Conservation (phyloP, 2,888 invertebrate species). For the Eristalis pertinax region DNA sequence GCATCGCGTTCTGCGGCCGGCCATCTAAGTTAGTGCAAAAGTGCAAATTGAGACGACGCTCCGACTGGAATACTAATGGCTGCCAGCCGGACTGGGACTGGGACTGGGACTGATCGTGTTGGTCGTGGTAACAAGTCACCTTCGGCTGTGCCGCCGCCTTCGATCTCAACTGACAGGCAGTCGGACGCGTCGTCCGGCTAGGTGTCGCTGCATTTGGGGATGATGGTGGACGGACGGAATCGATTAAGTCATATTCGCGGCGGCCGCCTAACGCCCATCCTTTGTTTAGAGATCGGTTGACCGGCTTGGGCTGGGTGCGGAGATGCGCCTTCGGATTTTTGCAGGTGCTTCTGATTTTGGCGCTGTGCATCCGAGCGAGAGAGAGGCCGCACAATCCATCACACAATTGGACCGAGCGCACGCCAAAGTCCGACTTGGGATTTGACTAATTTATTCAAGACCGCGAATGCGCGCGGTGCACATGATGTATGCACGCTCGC, state of each 20-base stretch:
- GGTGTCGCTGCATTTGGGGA: slow-evolving; percentile 3
- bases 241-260: slow-evolving; percentile 2
- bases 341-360: slow-evolving; percentile 49
- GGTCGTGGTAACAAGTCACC: slow-evolving; percentile 57
- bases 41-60: slow-evolving; percentile 70
- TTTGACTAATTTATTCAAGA: slow-evolving; percentile 67
- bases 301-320: slow-evolving; percentile 6
- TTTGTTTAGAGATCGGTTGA: slow-evolving; percentile 46
- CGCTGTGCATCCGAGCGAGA: slow-evolving; percentile 39
- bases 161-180: background rate
- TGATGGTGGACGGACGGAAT: background rate
- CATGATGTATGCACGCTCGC: slow-evolving; percentile 66
- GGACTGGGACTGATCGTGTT: too few species aligned
- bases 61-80: slow-evolving; percentile 66
- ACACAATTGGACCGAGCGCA: slow-evolving; percentile 54
- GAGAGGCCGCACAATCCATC: slow-evolving; percentile 54
- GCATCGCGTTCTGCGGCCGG: slow-evolving; percentile 16
- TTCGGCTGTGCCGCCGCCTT: slow-evolving; percentile 31
- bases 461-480: background rate
- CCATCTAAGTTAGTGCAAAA: slow-evolving; percentile 71
- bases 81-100: slow-evolving; percentile 6
- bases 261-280: slow-evolving; percentile 51
- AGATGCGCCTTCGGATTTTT: slow-evolving; percentile 59
- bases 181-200: background rate
- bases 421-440: slow-evolving; percentile 15